Evolutionary conservation across 2,888 invertebrate species (phyloP), one percentile per base, ranked within the genome.

Genomic region (Gymnoscelis rufifasciata): DNA sequence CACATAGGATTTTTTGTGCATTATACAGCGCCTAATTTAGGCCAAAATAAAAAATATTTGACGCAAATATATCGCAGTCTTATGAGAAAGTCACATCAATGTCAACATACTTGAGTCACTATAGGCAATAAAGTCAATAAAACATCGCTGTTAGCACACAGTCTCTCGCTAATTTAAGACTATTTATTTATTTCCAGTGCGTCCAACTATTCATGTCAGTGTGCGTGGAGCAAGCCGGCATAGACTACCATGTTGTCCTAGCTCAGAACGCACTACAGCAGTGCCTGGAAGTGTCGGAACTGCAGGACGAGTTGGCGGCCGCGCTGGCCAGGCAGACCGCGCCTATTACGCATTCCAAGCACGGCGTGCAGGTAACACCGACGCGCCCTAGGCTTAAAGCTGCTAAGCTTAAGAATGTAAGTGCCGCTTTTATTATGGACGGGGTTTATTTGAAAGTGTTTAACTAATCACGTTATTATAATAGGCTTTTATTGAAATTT

Each of bases 181-280:
- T n/a, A n/a, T n/a, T n/a, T n/a, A n/a, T n/a, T n/a, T n/a, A n/a
- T n/a, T n/a, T 52, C 38, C 88, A 97, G 96, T 96, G 97, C 78
- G 94, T 97, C 59, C 97, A 98, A 74, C 91, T 98, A 57, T 99
- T 98, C 88, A 97, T 96, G 92, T 97, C 97, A 2, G 97, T 98
- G 55, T 94, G 96, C 33, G 95, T 99, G 60, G 97, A 98, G 83
- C 95, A 96, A 70, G 95, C 97, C 43, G 96, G 97, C 71, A 95
- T 98, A 64, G 98, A 99, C 89, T 97, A 98, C 87, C 98, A 99
- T 86, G 97, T 99, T 68, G 96, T 96, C 50, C 90, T 99, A 51
- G 98, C 98, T 10, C 98, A 98, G 91, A 97, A 97, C 81, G 96
- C 98, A 24, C 90, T 99, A 46, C 95, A 96, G 72, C 95, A 96